Evolutionary conservation across 2,113 vertebrate genomes (phyloP).

Genomic region (Gorsachius goisagi): DNA sequence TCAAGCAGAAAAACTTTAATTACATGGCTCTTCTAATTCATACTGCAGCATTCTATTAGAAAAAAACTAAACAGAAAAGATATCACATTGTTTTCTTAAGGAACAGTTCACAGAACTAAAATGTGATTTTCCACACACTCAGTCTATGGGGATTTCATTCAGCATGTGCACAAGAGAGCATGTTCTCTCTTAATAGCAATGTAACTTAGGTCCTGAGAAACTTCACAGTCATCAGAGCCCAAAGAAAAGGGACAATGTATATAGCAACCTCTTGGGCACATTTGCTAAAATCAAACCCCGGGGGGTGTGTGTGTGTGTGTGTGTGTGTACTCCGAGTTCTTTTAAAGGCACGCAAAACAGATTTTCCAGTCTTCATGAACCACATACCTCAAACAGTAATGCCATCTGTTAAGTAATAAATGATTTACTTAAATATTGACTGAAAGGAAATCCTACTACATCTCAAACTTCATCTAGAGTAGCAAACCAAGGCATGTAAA

Average conservation of each 20-base stretch:
- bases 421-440: not conserved
- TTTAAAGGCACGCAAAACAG: not conserved
- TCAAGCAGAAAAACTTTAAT: slow-evolving; percentile 46
- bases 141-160: not conserved
- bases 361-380: not conserved
- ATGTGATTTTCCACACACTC: not conserved
- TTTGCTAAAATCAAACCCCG: not conserved
- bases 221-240: not conserved
- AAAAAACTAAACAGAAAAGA: not conserved
- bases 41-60: not conserved
- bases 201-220: not conserved
- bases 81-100: not conserved
- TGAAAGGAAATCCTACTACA: not conserved
- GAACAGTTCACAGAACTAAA: not conserved
- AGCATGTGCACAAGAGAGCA: not conserved
- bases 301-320: too few species aligned
- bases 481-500: not conserved
- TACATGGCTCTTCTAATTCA: slow-evolving; percentile 28
- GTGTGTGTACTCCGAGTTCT: not conserved
- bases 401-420: not conserved
- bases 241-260: not conserved
- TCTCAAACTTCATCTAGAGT: not conserved
- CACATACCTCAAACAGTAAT: not conserved
- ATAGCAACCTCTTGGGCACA: not conserved
- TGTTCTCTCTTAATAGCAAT: not conserved